Base-by-base conservation (phyloP, 1,140 invertebrate genomes). In the Pseudomyrmex pallidus region DNA sequence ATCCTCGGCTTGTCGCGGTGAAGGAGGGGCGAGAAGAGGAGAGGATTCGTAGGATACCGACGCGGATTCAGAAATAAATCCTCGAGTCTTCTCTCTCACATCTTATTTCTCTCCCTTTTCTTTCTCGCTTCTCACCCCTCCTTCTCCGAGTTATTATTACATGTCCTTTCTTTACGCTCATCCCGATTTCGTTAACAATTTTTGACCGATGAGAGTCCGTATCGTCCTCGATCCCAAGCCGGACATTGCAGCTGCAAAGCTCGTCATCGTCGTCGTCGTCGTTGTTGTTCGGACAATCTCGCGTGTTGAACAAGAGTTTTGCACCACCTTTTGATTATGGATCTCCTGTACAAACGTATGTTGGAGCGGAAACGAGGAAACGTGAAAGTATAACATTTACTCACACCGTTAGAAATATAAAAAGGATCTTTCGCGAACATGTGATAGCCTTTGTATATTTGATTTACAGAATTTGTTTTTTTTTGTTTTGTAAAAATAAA, bases 331-430 rank as follows among this genome's bases (percentile, higher is more conserved):
- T 74, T 78, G 64, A 78, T 59, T 48, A 78, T 78, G 76, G 76
- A 78, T 78, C 76, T 78, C 76, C 66, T 78, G 64, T 78, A 78
- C 54, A 78, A 78, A 78, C 35, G 44, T 70, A 70, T 78, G 64
- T 59, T 78, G 76, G 44, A 56, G 66, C 64, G 64, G 64, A 10
- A 35, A 70, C 64, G 64, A 78, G 76, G 76, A 78, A 78, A 78
- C 76, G 76, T 70, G 76, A 70, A 70, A 78, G 64, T 66, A 76
- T 66, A 35, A 35, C 5, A 61, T 66, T 59, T 57, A 78, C 20
- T 70, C 64, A 70, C 57, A 54, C 48, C 68, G 3, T 57, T 78
- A 78, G 35, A 68, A 78, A 78, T 78, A 78, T 35, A 35, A 35
- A 35, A 78, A 78, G 20, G 7, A 59, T 9, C 61, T 78, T 70